These are phyloP conservation scores for Pygoscelis antarcticus DNA, from an alignment of 2,113 vertebrate species.

Conservation along the genomic window DNA sequence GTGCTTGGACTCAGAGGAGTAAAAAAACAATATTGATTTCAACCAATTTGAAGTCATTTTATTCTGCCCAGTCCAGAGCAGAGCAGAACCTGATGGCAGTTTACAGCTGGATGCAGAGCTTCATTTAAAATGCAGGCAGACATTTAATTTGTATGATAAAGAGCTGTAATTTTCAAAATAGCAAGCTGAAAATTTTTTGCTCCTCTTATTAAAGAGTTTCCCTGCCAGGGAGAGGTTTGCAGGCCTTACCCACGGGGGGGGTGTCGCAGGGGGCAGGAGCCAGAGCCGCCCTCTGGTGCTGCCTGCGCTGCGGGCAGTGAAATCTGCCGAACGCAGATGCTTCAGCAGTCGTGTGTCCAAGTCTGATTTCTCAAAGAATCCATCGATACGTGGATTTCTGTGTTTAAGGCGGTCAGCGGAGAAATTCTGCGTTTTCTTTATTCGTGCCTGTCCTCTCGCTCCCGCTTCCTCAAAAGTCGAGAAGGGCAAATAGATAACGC, in stretches of 20 bases:
- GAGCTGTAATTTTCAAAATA: neutral
- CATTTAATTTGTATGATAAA: neutral
- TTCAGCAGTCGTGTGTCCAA: neutral
- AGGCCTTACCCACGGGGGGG: neutral
- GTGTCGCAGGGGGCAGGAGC: neutral
- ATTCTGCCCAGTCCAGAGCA: neutral
- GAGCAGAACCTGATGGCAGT: neutral
- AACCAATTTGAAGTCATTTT: neutral
- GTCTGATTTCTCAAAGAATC: neutral
- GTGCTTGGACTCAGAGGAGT: neutral
- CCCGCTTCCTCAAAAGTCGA: fast-evolving
- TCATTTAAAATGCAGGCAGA: neutral
- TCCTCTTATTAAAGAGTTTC: neutral
- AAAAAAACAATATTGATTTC: neutral
- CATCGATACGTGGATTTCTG: fast-evolving
- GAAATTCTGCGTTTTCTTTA: neutral
- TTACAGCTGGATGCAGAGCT: neutral
- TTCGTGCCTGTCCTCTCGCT: neutral
- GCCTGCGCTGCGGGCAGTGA: neutral
- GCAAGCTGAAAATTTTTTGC: neutral
- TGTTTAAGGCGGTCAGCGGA: neutral
- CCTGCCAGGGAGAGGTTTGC: neutral
- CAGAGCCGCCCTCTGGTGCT: neutral
- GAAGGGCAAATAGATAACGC: fast-evolving
- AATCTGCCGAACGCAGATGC: neutral